Evolutionary conservation across 2,888 invertebrate genomes (phyloP).

Genomic region (Parnassius orleans): DNA sequence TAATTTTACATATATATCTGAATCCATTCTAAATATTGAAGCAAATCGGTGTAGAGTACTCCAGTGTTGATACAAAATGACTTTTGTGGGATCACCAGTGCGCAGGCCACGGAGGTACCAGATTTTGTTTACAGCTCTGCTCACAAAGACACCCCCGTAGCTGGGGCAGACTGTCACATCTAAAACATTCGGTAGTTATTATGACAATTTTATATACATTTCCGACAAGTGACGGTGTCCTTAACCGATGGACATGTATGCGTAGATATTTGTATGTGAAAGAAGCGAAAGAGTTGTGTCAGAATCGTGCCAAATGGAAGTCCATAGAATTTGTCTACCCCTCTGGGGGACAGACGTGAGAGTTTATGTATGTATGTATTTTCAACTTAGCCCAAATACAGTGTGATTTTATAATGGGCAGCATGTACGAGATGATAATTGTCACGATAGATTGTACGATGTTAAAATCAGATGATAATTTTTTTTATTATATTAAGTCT

Average conservation of each 20-base stretch:
- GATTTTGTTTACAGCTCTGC: slow-evolving; percentile 33
- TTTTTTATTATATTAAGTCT: too few species aligned
- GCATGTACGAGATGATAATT: too few species aligned
- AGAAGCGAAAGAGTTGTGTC: too few species aligned
- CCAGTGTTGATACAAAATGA: slow-evolving; percentile 54
- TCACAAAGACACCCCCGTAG: slow-evolving; percentile 57
- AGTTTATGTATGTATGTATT: too few species aligned
- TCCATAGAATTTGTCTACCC: too few species aligned
- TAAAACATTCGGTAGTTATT: slow-evolving; percentile 36
- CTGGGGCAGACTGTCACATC: slow-evolving; percentile 64
- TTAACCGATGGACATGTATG: background rate
- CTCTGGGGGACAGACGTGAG: too few species aligned
- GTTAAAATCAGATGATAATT: too few species aligned
- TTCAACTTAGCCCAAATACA: too few species aligned
- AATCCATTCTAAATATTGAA: slow-evolving; percentile 36
- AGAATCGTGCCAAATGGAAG: too few species aligned
- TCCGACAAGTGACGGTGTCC: background rate
- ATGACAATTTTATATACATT: background rate
- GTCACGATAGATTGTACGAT: too few species aligned
- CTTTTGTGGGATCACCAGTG: slow-evolving; percentile 46
- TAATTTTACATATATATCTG: background rate
- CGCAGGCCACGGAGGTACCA: slow-evolving; percentile 58
- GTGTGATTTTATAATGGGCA: too few species aligned
- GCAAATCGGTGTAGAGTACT: slow-evolving; percentile 52
- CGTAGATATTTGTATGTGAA: too few species aligned